Percentiles rank a stretch among this genome's conserved stretches.
Conservation (phyloP, 2,113 vertebrate species). For the Lamprotornis superbus region DNA sequence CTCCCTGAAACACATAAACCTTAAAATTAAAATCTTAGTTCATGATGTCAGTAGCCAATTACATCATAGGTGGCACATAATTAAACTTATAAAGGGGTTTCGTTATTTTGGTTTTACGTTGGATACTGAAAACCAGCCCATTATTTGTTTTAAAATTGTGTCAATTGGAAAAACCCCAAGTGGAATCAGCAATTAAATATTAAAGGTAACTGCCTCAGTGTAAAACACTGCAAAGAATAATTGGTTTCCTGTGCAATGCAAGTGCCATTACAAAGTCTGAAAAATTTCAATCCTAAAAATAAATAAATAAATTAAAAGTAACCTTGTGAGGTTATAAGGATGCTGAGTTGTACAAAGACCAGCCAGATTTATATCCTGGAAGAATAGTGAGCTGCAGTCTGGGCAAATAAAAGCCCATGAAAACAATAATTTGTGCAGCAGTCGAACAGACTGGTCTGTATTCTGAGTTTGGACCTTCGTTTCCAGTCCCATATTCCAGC, state of each 20-base stretch:
- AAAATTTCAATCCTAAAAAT: background rate
- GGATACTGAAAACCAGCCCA: conserved; percentile 33
- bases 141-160: conserved; percentile 55
- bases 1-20: conserved; percentile 53
- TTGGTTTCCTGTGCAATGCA: background rate
- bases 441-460: fast-evolving
- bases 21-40: conserved; percentile 47
- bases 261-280: background rate
- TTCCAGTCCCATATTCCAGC: background rate
- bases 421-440: background rate
- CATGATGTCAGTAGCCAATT: conserved; percentile 44
- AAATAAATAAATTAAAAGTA: background rate
- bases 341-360: background rate
- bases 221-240: conserved; percentile 10
- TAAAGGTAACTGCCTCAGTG: conserved; percentile 32
- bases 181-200: conserved; percentile 57
- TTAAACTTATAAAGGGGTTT: conserved; percentile 62
- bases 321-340: background rate
- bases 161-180: conserved; percentile 40
- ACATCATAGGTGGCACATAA: conserved; percentile 56
- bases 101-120: conserved; percentile 23
- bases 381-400: background rate
- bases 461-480: background rate
- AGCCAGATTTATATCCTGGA: background rate
- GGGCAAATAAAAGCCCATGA: background rate